Base-by-base conservation (phyloP, 1,140 invertebrate species). In the Dreissena polymorpha region DNA sequence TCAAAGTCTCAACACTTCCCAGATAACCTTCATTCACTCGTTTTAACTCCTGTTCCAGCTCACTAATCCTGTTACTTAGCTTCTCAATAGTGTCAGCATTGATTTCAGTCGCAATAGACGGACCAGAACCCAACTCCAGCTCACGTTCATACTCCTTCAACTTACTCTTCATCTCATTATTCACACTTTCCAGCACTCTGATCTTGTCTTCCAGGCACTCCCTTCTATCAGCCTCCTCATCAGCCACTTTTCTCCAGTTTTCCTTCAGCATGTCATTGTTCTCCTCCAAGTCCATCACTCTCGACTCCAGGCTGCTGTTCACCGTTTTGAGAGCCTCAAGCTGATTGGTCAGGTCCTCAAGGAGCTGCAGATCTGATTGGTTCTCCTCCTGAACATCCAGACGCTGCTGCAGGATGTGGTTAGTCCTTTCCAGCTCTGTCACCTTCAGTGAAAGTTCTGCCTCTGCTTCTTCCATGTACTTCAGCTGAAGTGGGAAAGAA, bases 161-260 rank as follows among this genome's bases (percentile, higher is more conserved):
- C 72, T 89, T 90, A 12, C 53, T 50, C 82, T 89, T 89, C 2
- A 92, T 72, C n/a, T 92, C 87, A 23, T 85, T 67, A 83, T 91
- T 92, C 14, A 84, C 21, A 18, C 57, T 49, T 70, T 90, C 89
- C 18, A 91, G 63, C 71, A 87, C 84, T 86, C 84, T 87, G 0
- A 91, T 83, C 71, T 92, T 92, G 71, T 91, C 89, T 70, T 92
- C 88, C 25, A 90, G 71, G 50, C 84, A 85, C 55, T 88, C 83
- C 12, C 86, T 84, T 79, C 89, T 88, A 55, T 89, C 90, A 13
- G 88, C 85, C 64, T 91, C 89, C 73, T 90, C 89, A 65, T 90
- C 88, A 18, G 89, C 90, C 57, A 90, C 89, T 68, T 88, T 86
- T 27, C 87, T 83, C 91, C 90, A 91, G 83, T 92, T 91, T n/a